phyloP scores from a whole-genome alignment of 2,113 vertebrate species.

The Tricholaema leucomelas region DNA sequence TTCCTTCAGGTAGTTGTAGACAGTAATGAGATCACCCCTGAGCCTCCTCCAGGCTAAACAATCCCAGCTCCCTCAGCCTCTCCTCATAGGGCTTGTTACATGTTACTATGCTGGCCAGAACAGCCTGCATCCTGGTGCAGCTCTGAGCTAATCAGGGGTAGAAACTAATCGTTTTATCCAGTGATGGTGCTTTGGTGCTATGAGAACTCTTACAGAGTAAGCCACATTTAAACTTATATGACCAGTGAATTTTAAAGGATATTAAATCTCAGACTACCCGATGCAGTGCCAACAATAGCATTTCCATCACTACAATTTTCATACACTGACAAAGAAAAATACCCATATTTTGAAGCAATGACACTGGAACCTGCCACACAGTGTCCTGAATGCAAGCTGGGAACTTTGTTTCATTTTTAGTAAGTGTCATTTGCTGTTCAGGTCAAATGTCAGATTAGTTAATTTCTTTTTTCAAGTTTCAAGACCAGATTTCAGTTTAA shows the following conservation, averaged over 20 bases:
- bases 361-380: background rate
- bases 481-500: conserved; percentile 18
- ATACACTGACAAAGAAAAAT: background rate
- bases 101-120: background rate
- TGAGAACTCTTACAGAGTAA: background rate
- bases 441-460: conserved; percentile 21
- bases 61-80: too few relatives aligned
- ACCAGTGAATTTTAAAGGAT: background rate
- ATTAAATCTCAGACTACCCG: background rate
- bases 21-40: too few relatives aligned
- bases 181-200: background rate
- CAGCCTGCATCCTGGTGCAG: background rate
- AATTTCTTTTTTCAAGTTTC: background rate
- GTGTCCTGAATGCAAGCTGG: background rate
- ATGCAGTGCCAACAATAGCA: background rate
- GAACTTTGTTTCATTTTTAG: background rate
- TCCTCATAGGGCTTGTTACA: too few relatives aligned
- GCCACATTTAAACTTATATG: background rate
- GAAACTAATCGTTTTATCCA: background rate
- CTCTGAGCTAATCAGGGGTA: background rate
- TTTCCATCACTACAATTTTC: background rate
- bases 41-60: too few relatives aligned
- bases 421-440: background rate
- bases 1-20: too few relatives aligned
- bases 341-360: background rate